Conservation (phyloP, 2,113 vertebrate species). For the Carettochelys insculpta region DNA sequence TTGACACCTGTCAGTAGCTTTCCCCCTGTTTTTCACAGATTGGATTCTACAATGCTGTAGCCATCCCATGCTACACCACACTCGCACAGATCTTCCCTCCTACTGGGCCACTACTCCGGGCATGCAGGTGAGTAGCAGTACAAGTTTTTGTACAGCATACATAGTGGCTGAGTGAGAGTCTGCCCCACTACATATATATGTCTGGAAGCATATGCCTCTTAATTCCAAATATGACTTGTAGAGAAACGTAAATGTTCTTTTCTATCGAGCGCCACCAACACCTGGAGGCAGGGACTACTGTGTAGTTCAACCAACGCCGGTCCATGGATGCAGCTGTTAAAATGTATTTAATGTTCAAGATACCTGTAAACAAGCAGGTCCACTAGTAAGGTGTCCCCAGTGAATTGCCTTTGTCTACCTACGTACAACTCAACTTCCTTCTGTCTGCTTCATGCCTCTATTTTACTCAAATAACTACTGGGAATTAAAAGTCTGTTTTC, state of each 20-base stretch:
- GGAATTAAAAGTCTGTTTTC: not conserved
- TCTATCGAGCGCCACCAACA: not conserved
- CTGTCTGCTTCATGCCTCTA: not conserved
- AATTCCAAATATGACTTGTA: not conserved
- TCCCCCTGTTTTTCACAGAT: constrained; percentile 76
- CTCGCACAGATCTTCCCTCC: constrained; percentile 91
- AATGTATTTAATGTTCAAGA: not conserved
- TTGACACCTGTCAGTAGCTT: not conserved
- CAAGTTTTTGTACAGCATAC: not conserved
- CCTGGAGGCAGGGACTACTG: not conserved
- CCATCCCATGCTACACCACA: constrained; percentile 94
- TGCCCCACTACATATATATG: not conserved
- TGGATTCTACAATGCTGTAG: constrained; percentile 97
- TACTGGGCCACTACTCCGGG: constrained; percentile 85
- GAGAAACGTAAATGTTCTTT: not conserved
- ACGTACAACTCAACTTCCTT: not conserved
- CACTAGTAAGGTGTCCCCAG: not conserved
- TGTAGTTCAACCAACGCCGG: not conserved
- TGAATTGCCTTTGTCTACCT: not conserved
- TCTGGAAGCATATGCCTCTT: not conserved
- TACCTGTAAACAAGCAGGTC: not conserved
- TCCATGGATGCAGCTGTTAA: constrained; percentile 11
- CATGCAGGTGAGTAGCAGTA: constrained; percentile 85
- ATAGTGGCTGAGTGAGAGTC: not conserved
- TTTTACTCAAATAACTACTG: not conserved